Evolutionary conservation across 2,113 vertebrate species (phyloP), one percentile per base, ranked within the genome.

Genomic region (Catharus minimus): DNA sequence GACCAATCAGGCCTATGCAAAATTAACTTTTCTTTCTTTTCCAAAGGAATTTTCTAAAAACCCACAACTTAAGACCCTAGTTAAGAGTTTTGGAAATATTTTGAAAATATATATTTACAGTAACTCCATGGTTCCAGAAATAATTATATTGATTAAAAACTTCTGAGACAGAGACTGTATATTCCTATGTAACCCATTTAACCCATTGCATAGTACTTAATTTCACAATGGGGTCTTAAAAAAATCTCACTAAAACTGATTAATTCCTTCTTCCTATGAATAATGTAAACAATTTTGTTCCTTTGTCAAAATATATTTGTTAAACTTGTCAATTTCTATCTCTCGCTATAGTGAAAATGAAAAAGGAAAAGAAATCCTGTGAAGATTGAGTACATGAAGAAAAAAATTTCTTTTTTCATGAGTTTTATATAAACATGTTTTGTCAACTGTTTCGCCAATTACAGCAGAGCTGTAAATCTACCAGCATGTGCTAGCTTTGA

Each of bases 1-100:
- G 91, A 86, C 46, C 95, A 95, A 96, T 74, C 86, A 96, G 60
- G 93, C 52, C 39, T 96, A 56, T 94, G 88, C 96, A 95, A 96
- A 97, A 94, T 94, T 88, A 92, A 36, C 57, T 86, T 92, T n/a
- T 33, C 20, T 68, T 62, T 91, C 81, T 41, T 92, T 94, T 94
- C 39, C 24, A 58, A 96, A 96, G 93, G 23, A 75, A 62, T 95
- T 97, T 96, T 95, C 46, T 71, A n/a, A 66, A 72, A 84, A 86
- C 79, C 47, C 5, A 60, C 14, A 87, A 61, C 33, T 86, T 96
- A 86, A 56, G 78, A 92, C 23, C 18, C 33, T 88, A 55, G 43
- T 90, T 50, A 95, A 85, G 56, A 93, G 26, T 81, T 84, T 69
- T 33, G 79, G 82, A 95, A 97, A 91, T 92, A 74, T 67, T 95